Percentiles rank a stretch among this genome's conserved stretches.
These are phyloP conservation scores for Bembecia ichneumoniformis DNA, from an alignment of 2,888 invertebrate species.

Conservation along the genomic window DNA sequence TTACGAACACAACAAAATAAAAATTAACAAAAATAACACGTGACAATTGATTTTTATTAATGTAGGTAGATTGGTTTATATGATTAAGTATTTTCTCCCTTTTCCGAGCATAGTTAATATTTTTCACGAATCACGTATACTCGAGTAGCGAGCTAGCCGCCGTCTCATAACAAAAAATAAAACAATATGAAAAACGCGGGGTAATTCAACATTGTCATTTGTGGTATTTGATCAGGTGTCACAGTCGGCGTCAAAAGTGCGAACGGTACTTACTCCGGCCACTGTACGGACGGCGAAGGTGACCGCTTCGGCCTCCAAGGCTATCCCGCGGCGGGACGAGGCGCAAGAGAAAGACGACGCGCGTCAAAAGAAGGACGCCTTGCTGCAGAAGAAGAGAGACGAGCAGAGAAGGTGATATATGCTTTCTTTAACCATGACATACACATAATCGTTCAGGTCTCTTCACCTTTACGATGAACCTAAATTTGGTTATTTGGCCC, in stretches of 20 bases:
- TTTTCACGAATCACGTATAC: no score
- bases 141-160: no score
- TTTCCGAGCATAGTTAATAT: no score
- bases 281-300: slow-evolving; percentile 18
- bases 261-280: slow-evolving; percentile 21
- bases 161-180: no score
- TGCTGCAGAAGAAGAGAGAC: slow-evolving; percentile 71
- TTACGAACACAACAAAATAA: no score
- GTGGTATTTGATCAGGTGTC: slow-evolving; percentile 26
- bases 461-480: not conserved
- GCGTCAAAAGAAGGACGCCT: slow-evolving; percentile 71
- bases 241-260: slow-evolving; percentile 41
- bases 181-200: no score
- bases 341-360: slow-evolving; percentile 65
- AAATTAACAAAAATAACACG: no score
- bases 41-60: no score
- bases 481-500: no score
- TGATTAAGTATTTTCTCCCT: no score
- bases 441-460: not conserved
- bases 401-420: slow-evolving; percentile 60
- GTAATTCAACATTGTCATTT: no score
- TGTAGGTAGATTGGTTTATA: no score
- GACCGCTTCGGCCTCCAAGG: slow-evolving; percentile 39
- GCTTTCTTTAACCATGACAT: not conserved
- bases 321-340: slow-evolving; percentile 29